phyloP scores from a whole-genome alignment of 2,113 vertebrate species.

The Butorides virescens region DNA sequence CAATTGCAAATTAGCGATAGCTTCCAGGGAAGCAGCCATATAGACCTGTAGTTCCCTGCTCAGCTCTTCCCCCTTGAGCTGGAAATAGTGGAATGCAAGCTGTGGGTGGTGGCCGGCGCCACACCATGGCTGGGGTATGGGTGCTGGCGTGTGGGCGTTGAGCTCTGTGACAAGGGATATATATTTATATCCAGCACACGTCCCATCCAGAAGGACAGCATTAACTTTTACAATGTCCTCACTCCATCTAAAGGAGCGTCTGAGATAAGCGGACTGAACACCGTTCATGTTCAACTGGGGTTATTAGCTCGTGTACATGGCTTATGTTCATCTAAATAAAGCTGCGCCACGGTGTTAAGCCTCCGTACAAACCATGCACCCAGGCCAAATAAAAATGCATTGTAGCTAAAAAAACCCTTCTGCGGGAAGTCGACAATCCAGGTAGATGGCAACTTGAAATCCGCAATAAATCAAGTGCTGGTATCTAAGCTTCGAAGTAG shows the following conservation, averaged over 20 bases:
- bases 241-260: neutral
- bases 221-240: neutral
- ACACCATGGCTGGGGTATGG: neutral
- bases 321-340: neutral
- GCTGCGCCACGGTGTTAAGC: too few species aligned
- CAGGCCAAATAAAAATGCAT: neutral
- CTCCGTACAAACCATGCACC: neutral
- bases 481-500: neutral
- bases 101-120: neutral
- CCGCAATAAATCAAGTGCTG: too few species aligned
- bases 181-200: too few species aligned
- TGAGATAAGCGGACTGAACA: neutral
- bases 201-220: neutral
- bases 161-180: neutral
- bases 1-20: neutral
- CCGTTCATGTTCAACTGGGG: neutral
- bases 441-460: neutral
- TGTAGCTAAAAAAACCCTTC: neutral
- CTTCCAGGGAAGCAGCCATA: neutral
- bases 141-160: neutral
- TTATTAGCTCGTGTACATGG: neutral
- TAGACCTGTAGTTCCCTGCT: neutral
- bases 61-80: neutral
- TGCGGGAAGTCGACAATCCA: too few species aligned
- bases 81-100: neutral